Evolutionary conservation across 2,113 vertebrate species (phyloP).

Genomic region (Hystrix cristata): DNA sequence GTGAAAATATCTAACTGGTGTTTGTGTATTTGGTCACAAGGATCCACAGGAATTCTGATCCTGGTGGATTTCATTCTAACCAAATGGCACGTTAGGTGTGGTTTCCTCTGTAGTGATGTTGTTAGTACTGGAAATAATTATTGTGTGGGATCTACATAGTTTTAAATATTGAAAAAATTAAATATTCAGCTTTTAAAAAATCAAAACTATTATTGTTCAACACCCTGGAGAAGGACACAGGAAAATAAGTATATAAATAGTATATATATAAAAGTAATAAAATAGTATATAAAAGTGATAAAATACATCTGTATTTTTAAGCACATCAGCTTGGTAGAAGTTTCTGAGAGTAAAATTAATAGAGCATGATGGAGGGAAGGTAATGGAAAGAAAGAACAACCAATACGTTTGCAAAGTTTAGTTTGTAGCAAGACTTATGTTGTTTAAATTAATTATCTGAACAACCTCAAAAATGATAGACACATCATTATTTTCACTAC

Average conservation of each 20-base stretch:
- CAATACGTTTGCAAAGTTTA: neutral
- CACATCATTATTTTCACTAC: neutral
- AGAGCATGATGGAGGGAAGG: neutral
- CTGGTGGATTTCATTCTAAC: neutral
- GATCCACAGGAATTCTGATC: constrained; percentile 21
- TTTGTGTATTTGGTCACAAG: neutral
- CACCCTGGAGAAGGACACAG: neutral
- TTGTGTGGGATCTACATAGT: neutral
- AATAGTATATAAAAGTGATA: too few species aligned
- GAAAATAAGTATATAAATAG: neutral
- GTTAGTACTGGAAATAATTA: neutral
- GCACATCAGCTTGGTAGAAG: neutral
- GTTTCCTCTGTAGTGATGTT: constrained; percentile 31
- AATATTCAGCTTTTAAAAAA: neutral
- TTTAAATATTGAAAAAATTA: constrained; percentile 34
- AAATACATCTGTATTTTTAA: too few species aligned
- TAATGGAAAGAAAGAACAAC: neutral
- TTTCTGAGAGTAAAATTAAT: neutral
- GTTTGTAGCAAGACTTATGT: constrained; percentile 22
- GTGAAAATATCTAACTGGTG: neutral
- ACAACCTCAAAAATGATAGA: neutral
- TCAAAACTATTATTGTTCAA: neutral
- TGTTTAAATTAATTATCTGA: neutral
- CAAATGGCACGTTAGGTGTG: constrained; percentile 15
- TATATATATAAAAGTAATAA: too few species aligned